These are phyloP conservation scores for Neopelma chrysocephalum DNA, from an alignment of 2,797 vertebrate genomes.

Conservation along the genomic window DNA sequence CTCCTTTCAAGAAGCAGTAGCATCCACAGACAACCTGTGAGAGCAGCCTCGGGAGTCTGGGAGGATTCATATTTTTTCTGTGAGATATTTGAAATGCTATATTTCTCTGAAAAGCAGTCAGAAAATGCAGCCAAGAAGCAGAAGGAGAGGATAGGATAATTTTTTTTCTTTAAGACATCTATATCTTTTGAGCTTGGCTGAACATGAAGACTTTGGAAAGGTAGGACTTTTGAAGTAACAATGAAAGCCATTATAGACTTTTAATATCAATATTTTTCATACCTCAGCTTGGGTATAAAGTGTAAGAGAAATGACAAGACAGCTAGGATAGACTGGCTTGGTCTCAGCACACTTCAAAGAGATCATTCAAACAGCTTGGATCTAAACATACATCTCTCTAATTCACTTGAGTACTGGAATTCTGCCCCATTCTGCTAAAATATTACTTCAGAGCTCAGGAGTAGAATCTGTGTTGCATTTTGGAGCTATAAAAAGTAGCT, in stretches of 20 bases:
- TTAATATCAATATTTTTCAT: constrained; percentile 32
- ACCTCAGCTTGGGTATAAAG: not conserved
- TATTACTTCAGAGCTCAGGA: not conserved
- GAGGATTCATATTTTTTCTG: not conserved
- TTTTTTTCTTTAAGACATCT: constrained; percentile 26
- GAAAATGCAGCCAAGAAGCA: constrained; percentile 29
- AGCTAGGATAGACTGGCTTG: not conserved
- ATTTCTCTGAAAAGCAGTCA: not conserved
- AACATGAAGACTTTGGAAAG: constrained; percentile 13
- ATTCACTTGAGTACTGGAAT: constrained; percentile 3
- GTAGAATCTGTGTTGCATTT: constrained; percentile 10
- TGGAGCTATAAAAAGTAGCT: not conserved
- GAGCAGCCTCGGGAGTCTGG: not conserved
- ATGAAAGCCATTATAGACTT: not conserved
- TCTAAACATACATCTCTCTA: not conserved
- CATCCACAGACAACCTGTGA: not conserved
- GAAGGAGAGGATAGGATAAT: not conserved
- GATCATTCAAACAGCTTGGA: not conserved
- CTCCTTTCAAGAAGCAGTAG: not conserved
- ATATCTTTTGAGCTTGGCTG: not conserved
- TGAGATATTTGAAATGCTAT: constrained; percentile 5
- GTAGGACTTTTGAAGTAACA: constrained; percentile 9
- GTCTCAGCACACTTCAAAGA: constrained; percentile 12
- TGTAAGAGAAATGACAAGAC: not conserved
- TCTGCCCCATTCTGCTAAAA: not conserved